These are phyloP conservation scores for Orchesella flavescens DNA, from an alignment of 2,888 invertebrate genomes.

Conservation along the genomic window DNA sequence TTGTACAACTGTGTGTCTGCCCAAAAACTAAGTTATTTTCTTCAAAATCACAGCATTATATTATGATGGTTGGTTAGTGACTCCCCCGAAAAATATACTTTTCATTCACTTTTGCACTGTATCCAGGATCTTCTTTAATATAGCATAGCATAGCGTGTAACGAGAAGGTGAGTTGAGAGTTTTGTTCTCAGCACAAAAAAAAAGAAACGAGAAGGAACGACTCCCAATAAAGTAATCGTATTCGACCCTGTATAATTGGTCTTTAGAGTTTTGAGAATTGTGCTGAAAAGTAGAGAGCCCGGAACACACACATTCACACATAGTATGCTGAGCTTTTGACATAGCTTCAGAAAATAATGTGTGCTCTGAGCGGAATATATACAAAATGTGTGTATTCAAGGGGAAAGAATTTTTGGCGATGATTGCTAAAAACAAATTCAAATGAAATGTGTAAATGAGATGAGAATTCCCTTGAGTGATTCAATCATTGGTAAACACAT, in stretches of 20 bases:
- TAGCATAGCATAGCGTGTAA: too few relatives aligned
- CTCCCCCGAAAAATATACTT: background rate
- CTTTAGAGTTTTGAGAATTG: constrained; percentile 14
- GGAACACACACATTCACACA: background rate
- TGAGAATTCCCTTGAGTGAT: background rate
- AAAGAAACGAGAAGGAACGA: background rate
- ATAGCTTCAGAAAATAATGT: too few relatives aligned
- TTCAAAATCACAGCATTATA: background rate
- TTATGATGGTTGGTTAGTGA: background rate
- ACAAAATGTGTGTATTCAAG: background rate
- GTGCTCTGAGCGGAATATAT: too few relatives aligned
- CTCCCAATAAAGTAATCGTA: constrained; percentile 29
- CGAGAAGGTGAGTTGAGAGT: too few relatives aligned
- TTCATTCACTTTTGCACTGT: background rate
- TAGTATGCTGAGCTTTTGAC: background rate
- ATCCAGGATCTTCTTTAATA: too few relatives aligned
- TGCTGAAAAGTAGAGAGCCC: background rate
- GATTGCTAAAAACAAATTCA: background rate
- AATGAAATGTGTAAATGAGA: constrained; percentile 11
- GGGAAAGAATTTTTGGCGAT: background rate
- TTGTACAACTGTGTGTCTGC: background rate
- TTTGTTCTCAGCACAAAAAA: background rate
- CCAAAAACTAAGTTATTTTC: background rate
- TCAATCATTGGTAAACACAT: constrained; percentile 8
- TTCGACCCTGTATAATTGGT: constrained; percentile 32